These are phyloP conservation scores for Cyrtonyx montezumae DNA, from an alignment of 2,113 vertebrate species.

Conservation along the genomic window DNA sequence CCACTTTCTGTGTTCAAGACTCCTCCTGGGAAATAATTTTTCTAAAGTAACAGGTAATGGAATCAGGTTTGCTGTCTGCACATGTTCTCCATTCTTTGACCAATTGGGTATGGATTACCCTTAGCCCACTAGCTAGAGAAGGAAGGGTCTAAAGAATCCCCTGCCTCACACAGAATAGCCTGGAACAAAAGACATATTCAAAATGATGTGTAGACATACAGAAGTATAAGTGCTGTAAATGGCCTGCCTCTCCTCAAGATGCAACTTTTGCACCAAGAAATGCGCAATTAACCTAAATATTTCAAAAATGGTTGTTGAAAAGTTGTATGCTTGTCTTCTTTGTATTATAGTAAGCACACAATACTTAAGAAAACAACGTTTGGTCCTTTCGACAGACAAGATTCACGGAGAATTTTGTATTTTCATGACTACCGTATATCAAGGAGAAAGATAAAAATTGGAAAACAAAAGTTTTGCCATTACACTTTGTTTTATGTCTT, in stretches of 20 bases:
- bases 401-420: rapidly evolving
- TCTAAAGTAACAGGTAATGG: background rate
- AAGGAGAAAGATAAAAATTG: background rate
- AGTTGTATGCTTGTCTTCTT: background rate
- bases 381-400: background rate
- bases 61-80: background rate
- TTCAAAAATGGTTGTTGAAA: background rate
- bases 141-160: background rate
- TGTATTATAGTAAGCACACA: background rate
- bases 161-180: background rate
- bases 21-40: background rate
- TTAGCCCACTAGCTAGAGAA: background rate
- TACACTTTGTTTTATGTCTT: background rate
- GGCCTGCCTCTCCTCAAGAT: background rate
- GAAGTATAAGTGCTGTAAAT: rapidly evolving
- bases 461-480: background rate
- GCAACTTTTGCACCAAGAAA: rapidly evolving
- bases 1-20: rapidly evolving
- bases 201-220: background rate
- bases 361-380: background rate
- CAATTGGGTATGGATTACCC: rapidly evolving
- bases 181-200: background rate
- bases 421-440: background rate
- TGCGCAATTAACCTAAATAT: background rate
- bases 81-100: background rate